Percentiles rank a stretch among this genome's conserved stretches.
These are phyloP conservation scores for Pithys albifrons DNA, from an alignment of 2,113 vertebrate genomes.

Conservation along the genomic window DNA sequence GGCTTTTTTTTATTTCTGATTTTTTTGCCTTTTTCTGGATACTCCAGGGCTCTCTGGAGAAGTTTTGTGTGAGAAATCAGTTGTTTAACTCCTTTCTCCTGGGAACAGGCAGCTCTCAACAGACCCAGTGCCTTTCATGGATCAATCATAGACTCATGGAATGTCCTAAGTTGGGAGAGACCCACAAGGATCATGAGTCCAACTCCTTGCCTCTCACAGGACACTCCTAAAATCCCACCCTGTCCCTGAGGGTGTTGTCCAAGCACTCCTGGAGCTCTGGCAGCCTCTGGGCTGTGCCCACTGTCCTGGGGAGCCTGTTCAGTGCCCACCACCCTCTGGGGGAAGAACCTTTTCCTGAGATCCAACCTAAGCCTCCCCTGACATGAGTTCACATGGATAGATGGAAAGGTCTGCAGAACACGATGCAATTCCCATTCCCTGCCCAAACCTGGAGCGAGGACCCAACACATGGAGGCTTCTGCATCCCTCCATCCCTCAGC, in stretches of 20 bases:
- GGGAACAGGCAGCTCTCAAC: background rate
- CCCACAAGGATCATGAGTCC: accelerated
- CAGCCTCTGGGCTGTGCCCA: accelerated
- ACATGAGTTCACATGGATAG: accelerated
- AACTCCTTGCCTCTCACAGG: background rate
- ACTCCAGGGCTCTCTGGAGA: background rate
- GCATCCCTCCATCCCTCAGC: background rate
- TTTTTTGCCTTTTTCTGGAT: background rate
- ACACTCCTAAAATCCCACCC: background rate
- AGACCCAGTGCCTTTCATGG: background rate
- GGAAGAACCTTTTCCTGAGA: background rate
- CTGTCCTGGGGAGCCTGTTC: background rate
- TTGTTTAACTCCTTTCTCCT: background rate
- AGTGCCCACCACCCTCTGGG: background rate
- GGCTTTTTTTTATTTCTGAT: background rate
- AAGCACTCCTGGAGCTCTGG: background rate
- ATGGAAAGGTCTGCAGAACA: background rate
- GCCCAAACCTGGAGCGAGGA: background rate
- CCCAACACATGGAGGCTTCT: background rate
- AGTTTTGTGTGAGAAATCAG: background rate
- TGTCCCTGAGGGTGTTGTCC: accelerated
- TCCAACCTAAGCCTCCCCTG: background rate
- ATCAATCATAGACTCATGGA: background rate
- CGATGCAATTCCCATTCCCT: background rate
- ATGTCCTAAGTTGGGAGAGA: background rate